Percentiles rank a stretch among this genome's conserved stretches.
Evolutionary conservation across 2,888 invertebrate species (phyloP).

Genomic region (Limnephilus marmoratus): DNA sequence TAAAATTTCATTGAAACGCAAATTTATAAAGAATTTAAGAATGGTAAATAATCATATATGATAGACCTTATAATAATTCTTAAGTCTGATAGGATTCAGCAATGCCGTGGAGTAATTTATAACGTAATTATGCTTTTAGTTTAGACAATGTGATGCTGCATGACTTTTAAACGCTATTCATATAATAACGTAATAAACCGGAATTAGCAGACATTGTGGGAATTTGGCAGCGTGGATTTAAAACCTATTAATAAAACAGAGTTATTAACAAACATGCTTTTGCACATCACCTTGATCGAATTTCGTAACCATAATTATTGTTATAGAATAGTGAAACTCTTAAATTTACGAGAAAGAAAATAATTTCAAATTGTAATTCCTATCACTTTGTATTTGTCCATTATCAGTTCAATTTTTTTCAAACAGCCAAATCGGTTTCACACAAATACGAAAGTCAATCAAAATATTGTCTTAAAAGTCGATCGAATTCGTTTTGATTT

Average conservation of each 20-base stretch:
- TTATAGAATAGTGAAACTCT: too few species aligned
- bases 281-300: too few species aligned
- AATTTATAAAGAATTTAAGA: not conserved
- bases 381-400: too few species aligned
- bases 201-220: not conserved
- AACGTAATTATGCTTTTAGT: not conserved
- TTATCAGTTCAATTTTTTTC: too few species aligned
- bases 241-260: not conserved
- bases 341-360: too few species aligned
- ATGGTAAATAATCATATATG: not conserved
- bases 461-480: too few species aligned
- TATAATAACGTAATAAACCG: not conserved
- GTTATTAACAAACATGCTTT: not conserved
- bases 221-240: not conserved
- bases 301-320: too few species aligned
- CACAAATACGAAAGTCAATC: too few species aligned
- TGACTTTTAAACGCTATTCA: not conserved
- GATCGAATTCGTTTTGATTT: too few species aligned
- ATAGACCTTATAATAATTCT: not conserved
- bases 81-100: not conserved
- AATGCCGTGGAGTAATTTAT: not conserved
- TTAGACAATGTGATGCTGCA: not conserved
- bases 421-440: too few species aligned
- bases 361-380: too few species aligned
- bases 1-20: too few species aligned